A percentile compares a stretch with the other conserved stretches of the same genome.
phyloP scores from a whole-genome alignment of 1,140 invertebrate species.

The Zaprionus lachaisei region DNA sequence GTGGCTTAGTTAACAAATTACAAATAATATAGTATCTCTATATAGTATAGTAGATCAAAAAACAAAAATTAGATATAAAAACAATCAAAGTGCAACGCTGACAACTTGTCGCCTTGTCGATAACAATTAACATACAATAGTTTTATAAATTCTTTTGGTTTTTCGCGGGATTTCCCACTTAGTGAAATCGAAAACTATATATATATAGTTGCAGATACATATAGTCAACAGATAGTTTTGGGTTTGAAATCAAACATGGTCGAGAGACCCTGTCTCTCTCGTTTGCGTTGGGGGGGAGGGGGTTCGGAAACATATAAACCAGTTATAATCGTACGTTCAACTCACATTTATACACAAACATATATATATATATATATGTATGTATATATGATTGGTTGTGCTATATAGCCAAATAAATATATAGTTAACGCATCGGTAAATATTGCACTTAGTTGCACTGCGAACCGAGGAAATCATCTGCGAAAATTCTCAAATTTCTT shows the following conservation, averaged over 20 bases:
- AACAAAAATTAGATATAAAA: constrained; percentile 21
- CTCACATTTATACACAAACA: constrained; percentile 21
- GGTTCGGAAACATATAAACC: neutral
- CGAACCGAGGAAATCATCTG: constrained; percentile 27
- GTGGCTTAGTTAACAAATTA: constrained; percentile 72
- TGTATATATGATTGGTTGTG: constrained; percentile 38
- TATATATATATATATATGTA: neutral
- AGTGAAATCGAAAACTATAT: constrained; percentile 2
- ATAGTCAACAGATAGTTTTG: constrained; percentile 5
- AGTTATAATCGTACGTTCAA: constrained; percentile 11
- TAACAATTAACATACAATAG: constrained; percentile 48
- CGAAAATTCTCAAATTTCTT: no score
- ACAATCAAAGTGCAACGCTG: neutral
- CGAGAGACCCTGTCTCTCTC: neutral
- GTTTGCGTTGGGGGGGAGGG: neutral
- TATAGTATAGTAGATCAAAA: neutral
- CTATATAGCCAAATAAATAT: constrained; percentile 31
- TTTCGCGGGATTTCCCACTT: neutral
- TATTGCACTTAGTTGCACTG: constrained; percentile 64
- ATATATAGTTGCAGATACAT: neutral
- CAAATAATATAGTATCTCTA: constrained; percentile 37
- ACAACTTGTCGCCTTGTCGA: constrained; percentile 22
- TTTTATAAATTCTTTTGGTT: constrained; percentile 42
- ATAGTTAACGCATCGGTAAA: constrained; percentile 50
- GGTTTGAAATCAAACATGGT: constrained; percentile 1